phyloP scores from a whole-genome alignment of 1,140 invertebrate species.

The Glossosoma conforme region DNA sequence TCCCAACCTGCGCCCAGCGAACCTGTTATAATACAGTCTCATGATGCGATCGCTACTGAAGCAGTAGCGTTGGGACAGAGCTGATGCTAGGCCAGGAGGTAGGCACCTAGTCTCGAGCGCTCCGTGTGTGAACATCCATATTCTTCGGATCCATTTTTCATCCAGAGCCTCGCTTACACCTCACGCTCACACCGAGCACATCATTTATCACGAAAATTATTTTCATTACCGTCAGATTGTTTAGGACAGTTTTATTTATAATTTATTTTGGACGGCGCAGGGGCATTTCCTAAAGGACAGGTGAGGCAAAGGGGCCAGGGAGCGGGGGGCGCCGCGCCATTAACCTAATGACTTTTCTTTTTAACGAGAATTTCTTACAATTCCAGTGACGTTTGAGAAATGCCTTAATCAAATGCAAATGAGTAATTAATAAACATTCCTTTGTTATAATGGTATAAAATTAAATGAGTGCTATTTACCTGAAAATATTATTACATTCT shows the following conservation, averaged over 20 bases:
- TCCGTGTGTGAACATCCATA: no score
- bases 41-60: no score
- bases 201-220: constrained; percentile 24
- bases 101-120: no score
- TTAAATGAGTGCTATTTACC: constrained; percentile 7
- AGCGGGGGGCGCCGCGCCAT: constrained; percentile 15
- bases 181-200: background rate
- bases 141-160: constrained; percentile 10
- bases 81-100: no score
- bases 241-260: constrained; percentile 25
- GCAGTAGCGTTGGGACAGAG: no score
- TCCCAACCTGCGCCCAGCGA: no score
- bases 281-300: background rate
- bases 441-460: constrained; percentile 19
- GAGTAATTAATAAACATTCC: constrained; percentile 28
- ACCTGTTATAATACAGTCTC: no score
- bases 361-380: constrained; percentile 28
- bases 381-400: constrained; percentile 25
- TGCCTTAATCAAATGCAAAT: constrained; percentile 31
- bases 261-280: constrained; percentile 16
- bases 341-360: constrained; percentile 26
- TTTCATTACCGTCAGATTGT: constrained; percentile 21
- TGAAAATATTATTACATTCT: background rate
- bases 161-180: constrained; percentile 5
- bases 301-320: no score